Evolutionary conservation across 2,113 vertebrate genomes (phyloP).

Genomic region (Paralichthys olivaceus): DNA sequence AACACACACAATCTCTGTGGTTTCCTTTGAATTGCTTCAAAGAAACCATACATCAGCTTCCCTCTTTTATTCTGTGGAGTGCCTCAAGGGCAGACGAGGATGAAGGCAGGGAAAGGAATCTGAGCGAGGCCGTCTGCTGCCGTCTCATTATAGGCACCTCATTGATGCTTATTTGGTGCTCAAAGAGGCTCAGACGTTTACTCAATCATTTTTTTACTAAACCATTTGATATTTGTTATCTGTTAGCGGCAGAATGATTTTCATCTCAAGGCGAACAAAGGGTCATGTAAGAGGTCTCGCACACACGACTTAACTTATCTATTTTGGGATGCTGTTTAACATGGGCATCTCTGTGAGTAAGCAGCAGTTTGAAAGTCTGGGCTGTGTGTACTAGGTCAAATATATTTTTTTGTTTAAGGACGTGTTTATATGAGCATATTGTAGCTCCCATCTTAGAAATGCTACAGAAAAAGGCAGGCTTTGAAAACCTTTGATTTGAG

Average conservation of each 20-base stretch:
- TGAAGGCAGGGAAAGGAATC: slow-evolving; percentile 51
- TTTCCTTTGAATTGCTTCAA: slow-evolving; percentile 71
- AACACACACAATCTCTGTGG: slow-evolving; percentile 57
- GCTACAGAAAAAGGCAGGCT: neutral
- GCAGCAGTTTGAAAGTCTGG: slow-evolving; percentile 22
- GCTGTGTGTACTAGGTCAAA: slow-evolving; percentile 24
- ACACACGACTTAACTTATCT: slow-evolving; percentile 16
- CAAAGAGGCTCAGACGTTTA: slow-evolving; percentile 50
- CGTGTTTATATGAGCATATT: slow-evolving; percentile 4
- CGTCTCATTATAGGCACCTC: slow-evolving; percentile 39
- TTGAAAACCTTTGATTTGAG: neutral
- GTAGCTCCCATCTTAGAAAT: slow-evolving; percentile 5
- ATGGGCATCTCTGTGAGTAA: slow-evolving; percentile 33
- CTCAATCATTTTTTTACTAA: too few relatives aligned
- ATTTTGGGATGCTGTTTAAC: slow-evolving; percentile 42
- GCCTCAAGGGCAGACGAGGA: slow-evolving; percentile 52
- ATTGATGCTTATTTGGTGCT: slow-evolving; percentile 53
- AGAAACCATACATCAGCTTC: slow-evolving; percentile 60
- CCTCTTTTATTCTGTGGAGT: slow-evolving; percentile 51
- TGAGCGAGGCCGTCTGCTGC: slow-evolving; percentile 39
- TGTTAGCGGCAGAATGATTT: slow-evolving; percentile 39
- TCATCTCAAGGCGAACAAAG: slow-evolving; percentile 22
- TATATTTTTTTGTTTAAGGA: neutral
- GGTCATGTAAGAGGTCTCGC: slow-evolving; percentile 26
- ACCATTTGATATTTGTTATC: too few relatives aligned